Base-by-base conservation (phyloP, 2,797 vertebrate genomes). In the Merluccius polli region DNA sequence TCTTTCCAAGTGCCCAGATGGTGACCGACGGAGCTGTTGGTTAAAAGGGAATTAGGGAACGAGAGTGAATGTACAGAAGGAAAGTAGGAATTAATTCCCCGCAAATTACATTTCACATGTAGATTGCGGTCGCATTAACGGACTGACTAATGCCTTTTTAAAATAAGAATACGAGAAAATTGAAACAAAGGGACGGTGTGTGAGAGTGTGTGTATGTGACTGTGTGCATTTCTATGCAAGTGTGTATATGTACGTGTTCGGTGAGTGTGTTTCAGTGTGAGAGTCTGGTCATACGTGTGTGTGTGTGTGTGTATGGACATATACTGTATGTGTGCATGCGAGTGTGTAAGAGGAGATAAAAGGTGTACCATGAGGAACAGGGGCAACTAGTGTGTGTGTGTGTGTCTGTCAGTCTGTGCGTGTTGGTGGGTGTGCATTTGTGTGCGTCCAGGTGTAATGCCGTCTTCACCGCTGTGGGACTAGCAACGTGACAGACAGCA, bases 81-180 rank as follows among this genome's bases (percentile, higher is more conserved):
- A 90, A 88, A 88, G 85, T 84, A 84, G 86, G 87, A 94, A 93
- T 94, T 91, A 92, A 93, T 93, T 93, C 91, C 78, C 83, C 81
- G 87, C 87, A 93, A 94, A 93, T 92, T 93, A 89, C 89, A 93
- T 93, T 93, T 94, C 88, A 88, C 92, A 92, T 93, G 92, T 92
- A 92, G 90, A 92, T 93, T 93, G 87, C 88, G 83, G 78, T 89
- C 84, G 77, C 83, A 85, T 92, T 90, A 91, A 89, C 91, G 90
- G 87, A 85, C 83, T 82, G 82, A 82, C 88, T 92, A 89, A 91
- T 91, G 87, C 86, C 77, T 88, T 77, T 18, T 83, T 84, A 80
- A 87, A 84, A 70, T 21, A 82, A 41, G 83, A 83, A 87, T 80
- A 87, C 82, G 81, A 77, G 71, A 82, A 84, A 80, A 74, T 32